A percentile compares a stretch with the other conserved stretches of the same genome.
These are phyloP conservation scores for western clawed frog (Xenopus tropicalis) DNA, from an alignment of 2,113 vertebrate species.

Conservation along the genomic window DNA sequence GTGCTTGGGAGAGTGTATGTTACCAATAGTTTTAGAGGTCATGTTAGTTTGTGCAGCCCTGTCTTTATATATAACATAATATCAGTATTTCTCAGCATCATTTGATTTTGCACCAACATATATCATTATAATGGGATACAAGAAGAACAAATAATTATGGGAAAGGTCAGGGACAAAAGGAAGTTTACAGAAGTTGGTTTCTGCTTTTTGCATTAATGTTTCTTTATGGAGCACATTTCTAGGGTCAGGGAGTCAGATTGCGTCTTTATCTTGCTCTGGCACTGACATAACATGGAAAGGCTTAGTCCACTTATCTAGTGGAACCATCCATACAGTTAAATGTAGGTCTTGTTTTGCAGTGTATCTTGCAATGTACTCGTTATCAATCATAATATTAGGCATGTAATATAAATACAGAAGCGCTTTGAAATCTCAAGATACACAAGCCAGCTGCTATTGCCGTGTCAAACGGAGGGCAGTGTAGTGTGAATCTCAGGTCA, in stretches of 20 bases:
- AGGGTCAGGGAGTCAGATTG: constrained; percentile 9
- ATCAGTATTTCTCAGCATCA: not conserved
- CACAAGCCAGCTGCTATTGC: constrained; percentile 70
- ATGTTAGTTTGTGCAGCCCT: too few species aligned
- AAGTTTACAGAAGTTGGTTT: constrained; percentile 1
- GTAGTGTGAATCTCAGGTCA: constrained; percentile 73
- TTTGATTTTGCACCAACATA: not conserved
- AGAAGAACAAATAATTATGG: not conserved
- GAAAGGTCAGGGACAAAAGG: not conserved
- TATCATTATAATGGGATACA: not conserved
- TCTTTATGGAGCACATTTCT: constrained; percentile 14
- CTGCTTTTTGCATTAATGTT: constrained; percentile 1
- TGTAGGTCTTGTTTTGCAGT: constrained; percentile 53
- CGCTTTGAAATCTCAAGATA: constrained; percentile 70
- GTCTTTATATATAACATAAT: not conserved
- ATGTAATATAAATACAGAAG: constrained; percentile 53
- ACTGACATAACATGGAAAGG: not conserved
- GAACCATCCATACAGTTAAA: constrained; percentile 52
- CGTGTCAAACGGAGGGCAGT: constrained; percentile 72
- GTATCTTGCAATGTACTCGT: constrained; percentile 54
- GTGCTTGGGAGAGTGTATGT: too few species aligned
- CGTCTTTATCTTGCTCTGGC: constrained; percentile 8
- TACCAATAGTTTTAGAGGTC: too few species aligned
- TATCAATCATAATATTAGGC: constrained; percentile 75
- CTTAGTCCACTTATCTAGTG: too few species aligned